Evolutionary conservation across 2,888 invertebrate species (phyloP).

Genomic region (Dasypolia templi): DNA sequence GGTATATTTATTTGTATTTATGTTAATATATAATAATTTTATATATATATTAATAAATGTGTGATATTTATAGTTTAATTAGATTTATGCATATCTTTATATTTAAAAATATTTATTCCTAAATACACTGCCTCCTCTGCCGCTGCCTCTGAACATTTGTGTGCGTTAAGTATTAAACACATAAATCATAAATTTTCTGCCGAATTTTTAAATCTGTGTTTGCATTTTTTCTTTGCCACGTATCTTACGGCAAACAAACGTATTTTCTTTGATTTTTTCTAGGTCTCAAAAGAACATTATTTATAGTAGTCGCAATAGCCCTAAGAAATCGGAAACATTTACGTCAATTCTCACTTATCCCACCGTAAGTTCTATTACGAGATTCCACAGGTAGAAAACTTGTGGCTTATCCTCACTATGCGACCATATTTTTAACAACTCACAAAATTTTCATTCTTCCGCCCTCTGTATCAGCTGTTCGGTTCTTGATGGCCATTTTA

Average conservation of each 20-base stretch:
- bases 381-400: background rate
- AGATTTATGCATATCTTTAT: too few relatives aligned
- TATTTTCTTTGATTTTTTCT: background rate
- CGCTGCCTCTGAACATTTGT: too few relatives aligned
- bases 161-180: too few relatives aligned
- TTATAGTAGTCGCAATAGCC: background rate
- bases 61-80: too few relatives aligned
- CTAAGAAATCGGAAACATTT: background rate
- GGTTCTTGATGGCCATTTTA: slow-evolving; percentile 51
- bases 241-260: background rate
- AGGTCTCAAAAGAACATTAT: background rate
- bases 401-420: slow-evolving; percentile 8
- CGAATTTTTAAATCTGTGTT: background rate
- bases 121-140: too few relatives aligned
- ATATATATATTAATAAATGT: too few relatives aligned
- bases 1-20: too few relatives aligned
- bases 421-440: slow-evolving; percentile 44
- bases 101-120: too few relatives aligned
- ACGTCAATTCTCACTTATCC: background rate
- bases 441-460: slow-evolving; percentile 56
- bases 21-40: too few relatives aligned
- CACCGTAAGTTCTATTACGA: background rate
- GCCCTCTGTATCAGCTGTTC: slow-evolving; percentile 48
- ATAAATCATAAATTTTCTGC: too few relatives aligned
- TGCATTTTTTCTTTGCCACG: background rate